Percentiles rank a stretch among this genome's conserved stretches.
Evolutionary conservation across 2,888 invertebrate genomes (phyloP).

Genomic region (Apotomis betuletana): DNA sequence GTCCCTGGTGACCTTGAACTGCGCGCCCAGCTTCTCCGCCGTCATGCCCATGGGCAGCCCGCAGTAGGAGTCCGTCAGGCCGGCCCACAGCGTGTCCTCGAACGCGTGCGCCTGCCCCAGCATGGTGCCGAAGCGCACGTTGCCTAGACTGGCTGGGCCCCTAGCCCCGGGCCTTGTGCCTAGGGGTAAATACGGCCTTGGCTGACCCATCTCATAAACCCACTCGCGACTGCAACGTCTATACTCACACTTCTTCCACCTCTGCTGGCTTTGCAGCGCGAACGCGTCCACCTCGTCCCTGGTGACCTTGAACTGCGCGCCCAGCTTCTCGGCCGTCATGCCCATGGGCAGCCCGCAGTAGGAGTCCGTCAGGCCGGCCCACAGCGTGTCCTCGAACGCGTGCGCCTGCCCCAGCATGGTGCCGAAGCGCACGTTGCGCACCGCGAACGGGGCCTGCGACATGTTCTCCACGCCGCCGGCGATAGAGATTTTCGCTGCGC

Average conservation of each 20-base stretch:
- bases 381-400: constrained; percentile 93
- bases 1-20: constrained; percentile 90
- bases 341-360: constrained; percentile 98
- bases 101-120: constrained; percentile 90
- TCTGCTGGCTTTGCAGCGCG: constrained; percentile 92
- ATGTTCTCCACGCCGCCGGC: constrained; percentile 98
- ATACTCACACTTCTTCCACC: constrained; percentile 91
- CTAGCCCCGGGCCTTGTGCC: too few relatives aligned
- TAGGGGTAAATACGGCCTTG: too few relatives aligned
- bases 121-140: constrained; percentile 93
- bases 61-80: constrained; percentile 93
- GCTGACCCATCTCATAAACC: too few relatives aligned
- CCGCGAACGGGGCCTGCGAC: constrained; percentile 95
- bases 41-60: constrained; percentile 98
- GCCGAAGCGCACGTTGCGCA: constrained; percentile 94
- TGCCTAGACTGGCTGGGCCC: constrained; percentile 71
- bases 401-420: constrained; percentile 90
- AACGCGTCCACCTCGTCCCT: constrained; percentile 93
- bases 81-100: constrained; percentile 95
- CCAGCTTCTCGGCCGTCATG: constrained; percentile 96
- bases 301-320: constrained; percentile 89
- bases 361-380: constrained; percentile 92
- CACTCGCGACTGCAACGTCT: constrained; percentile 85
- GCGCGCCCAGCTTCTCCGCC: constrained; percentile 93
- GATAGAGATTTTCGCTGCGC: constrained; percentile 92